phyloP scores from a whole-genome alignment of 2,888 invertebrate species.

The Cataglyphis livida region DNA sequence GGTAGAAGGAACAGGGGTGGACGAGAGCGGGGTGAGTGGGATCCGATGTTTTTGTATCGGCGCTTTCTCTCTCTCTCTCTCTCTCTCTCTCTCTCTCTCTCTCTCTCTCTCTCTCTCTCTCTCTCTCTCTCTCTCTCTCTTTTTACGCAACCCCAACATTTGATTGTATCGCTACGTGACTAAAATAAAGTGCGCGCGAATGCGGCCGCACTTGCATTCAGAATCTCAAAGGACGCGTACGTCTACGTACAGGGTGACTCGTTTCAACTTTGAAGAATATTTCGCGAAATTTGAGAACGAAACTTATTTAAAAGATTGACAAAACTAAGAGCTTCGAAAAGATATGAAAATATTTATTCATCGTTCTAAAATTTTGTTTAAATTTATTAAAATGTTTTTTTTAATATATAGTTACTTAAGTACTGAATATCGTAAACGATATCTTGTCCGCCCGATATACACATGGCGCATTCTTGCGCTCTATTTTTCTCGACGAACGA shows the following conservation, averaged over 20 bases:
- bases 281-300: not conserved
- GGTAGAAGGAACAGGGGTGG: not conserved
- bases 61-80: not conserved
- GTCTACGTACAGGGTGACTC: constrained; percentile 32
- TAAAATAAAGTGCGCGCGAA: constrained; percentile 67
- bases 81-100: not conserved
- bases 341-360: not conserved
- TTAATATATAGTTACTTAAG: too few relatives aligned
- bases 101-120: not conserved
- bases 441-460: not conserved
- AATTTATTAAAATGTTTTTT: not conserved
- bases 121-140: not conserved
- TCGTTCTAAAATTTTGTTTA: not conserved
- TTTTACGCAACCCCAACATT: constrained; percentile 65
- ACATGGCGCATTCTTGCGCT: not conserved
- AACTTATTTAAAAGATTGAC: not conserved
- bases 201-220: constrained; percentile 48
- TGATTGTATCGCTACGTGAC: constrained; percentile 73
- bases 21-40: constrained; percentile 29
- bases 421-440: not conserved
- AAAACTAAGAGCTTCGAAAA: not conserved
- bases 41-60: constrained; percentile 70
- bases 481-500: not conserved
- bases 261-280: not conserved
- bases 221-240: constrained; percentile 49